Evolutionary conservation across 2,113 vertebrate species (phyloP).

Genomic region (Telmatochromis sp.): DNA sequence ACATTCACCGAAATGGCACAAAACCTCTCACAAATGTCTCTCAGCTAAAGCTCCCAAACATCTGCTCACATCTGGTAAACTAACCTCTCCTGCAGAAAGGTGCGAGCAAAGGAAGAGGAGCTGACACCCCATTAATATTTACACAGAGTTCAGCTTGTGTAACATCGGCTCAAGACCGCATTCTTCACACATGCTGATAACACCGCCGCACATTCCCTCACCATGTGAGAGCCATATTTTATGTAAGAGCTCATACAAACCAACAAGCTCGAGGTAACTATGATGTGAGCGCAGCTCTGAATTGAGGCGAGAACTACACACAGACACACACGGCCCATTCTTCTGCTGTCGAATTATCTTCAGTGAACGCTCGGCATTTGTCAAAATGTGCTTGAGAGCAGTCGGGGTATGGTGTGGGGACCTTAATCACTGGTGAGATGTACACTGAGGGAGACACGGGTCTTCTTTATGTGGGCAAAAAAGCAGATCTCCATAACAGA

Average conservation of each 20-base stretch:
- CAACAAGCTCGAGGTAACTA: constrained; percentile 11
- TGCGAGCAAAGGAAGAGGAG: not conserved
- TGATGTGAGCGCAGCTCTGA: not conserved
- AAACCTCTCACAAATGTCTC: not conserved
- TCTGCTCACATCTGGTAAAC: not conserved
- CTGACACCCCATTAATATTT: not conserved
- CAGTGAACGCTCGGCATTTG: not conserved
- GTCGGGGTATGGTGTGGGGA: not conserved
- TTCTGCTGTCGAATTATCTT: not conserved
- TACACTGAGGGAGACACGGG: not conserved
- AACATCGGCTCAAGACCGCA: constrained; percentile 6
- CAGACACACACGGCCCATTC: not conserved
- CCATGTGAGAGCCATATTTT: constrained; percentile 43
- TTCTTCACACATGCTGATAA: constrained; percentile 14
- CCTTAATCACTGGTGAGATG: not conserved
- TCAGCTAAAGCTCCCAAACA: not conserved
- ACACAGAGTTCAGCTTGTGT: constrained; percentile 20
- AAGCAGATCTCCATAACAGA: not conserved
- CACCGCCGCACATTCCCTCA: constrained; percentile 9
- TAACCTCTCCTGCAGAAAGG: not conserved
- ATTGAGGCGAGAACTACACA: not conserved
- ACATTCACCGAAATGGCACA: not conserved
- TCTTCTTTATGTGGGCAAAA: not conserved
- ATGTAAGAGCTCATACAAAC: constrained; percentile 44
- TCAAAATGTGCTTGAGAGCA: not conserved